A percentile compares a stretch with the other conserved stretches of the same genome.
Conservation (phyloP, 2,797 vertebrate species). For the Syngnathus rostellatus region DNA sequence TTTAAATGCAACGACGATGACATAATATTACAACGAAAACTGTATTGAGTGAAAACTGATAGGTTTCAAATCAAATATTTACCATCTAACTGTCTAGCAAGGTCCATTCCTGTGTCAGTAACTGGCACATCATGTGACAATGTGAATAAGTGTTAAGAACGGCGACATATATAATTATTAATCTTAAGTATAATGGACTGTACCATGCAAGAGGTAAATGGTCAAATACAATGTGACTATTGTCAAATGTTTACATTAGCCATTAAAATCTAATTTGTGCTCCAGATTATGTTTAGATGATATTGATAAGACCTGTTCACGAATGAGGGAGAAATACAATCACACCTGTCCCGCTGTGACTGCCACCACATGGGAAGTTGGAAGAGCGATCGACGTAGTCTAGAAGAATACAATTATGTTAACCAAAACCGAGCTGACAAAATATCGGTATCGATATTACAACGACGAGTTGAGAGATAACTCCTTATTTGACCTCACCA, state of each 20-base stretch:
- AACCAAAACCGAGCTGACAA: constrained; percentile 36
- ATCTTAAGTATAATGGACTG: background rate
- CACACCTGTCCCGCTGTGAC: constrained; percentile 45
- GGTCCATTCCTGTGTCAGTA: constrained; percentile 8
- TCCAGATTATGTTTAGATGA: background rate
- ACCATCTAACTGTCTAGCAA: constrained; percentile 1
- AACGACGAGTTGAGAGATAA: background rate
- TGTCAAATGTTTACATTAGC: background rate
- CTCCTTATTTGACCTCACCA: constrained; percentile 31
- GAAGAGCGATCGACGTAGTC: constrained; percentile 36
- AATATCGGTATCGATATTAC: constrained; percentile 10
- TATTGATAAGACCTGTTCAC: constrained; percentile 12
- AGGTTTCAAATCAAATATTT: constrained; percentile 27
- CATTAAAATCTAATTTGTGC: background rate
- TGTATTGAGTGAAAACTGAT: constrained; percentile 10
- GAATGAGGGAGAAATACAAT: constrained; percentile 28
- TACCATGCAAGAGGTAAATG: no score
- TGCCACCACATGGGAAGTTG: constrained; percentile 52
- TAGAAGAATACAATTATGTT: constrained; percentile 33
- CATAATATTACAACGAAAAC: constrained; percentile 4
- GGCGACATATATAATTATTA: background rate
- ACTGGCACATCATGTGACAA: background rate
- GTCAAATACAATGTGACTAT: background rate
- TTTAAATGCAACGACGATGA: constrained; percentile 4
- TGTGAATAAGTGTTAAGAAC: background rate